Evolutionary conservation across 2,797 vertebrate genomes (phyloP).

Genomic region (Cheirogaleus major): DNA sequence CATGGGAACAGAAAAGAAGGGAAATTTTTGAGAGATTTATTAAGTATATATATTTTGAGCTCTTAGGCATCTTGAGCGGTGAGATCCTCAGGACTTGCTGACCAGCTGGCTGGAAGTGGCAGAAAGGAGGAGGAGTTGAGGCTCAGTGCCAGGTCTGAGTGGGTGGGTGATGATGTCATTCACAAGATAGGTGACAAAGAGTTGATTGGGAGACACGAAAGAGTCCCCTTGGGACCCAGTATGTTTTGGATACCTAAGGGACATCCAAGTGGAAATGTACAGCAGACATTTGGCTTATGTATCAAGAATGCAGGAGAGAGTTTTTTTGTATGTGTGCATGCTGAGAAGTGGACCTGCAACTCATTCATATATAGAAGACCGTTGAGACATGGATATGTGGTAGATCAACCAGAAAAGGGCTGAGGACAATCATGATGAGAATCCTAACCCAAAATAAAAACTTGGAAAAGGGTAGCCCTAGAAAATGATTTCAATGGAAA

Average conservation of each 20-base stretch:
- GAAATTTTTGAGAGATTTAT: neutral
- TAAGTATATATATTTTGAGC: neutral
- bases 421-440: neutral
- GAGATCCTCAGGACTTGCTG: neutral
- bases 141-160: neutral
- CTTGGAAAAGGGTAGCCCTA: neutral
- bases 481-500: conserved; percentile 6
- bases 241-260: neutral
- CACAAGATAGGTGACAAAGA: neutral
- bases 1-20: neutral
- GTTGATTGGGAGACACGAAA: neutral
- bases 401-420: neutral
- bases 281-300: neutral
- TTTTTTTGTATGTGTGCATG: neutral
- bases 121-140: neutral
- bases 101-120: neutral
- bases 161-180: neutral
- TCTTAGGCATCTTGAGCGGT: neutral
- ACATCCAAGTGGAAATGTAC: neutral
- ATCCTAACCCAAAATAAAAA: neutral
- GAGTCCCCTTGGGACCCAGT: neutral
- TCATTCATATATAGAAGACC: neutral
- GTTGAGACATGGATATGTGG: neutral
- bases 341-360: neutral
- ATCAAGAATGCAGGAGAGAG: neutral